Evolutionary conservation across 2,888 invertebrate species (phyloP), one percentile per base, ranked within the genome.

Genomic region (Brachyptera risi): DNA sequence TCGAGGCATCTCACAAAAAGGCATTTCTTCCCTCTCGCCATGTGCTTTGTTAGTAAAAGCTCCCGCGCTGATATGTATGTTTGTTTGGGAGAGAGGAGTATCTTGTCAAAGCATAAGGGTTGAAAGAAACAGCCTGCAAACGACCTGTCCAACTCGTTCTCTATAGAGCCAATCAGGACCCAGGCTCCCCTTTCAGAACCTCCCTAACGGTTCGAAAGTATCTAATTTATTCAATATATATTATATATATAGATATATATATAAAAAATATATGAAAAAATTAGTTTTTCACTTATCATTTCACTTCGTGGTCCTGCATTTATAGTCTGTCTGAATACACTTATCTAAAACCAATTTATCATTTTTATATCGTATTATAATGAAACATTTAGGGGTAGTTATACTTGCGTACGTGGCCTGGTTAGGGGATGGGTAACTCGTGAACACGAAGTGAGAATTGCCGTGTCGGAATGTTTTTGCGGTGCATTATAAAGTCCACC

Each of bases 181-280:
- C 38, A 37, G 19, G 54, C 13, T 54, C 23, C n/a, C 24, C 21
- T 54, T 37, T 54, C 37, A 37, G 11, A n/a, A 31, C 31, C 21
- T 21, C 54, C 35, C 54, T 13, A 21, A 37, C 19, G 35, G 35
- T 54, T 17, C 2, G 35, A 54, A 37, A 31, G 19, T n/a, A n/a
- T 42, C n/a, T 47, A 47, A 47, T 47, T 47, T 47, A 47, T 47
- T 47, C 47, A n/a, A n/a, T n/a, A n/a, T n/a, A n/a, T n/a, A n/a
- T n/a, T n/a, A n/a, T n/a, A n/a, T n/a, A n/a, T n/a, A n/a, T n/a
- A n/a, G n/a, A n/a, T n/a, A n/a, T n/a, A n/a, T n/a, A n/a, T n/a
- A n/a, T n/a, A n/a, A n/a, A n/a, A n/a, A n/a, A n/a, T n/a, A n/a
- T n/a, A n/a, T n/a, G n/a, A n/a, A n/a, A n/a, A n/a, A n/a, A n/a